These are phyloP conservation scores for Phymorhynchus buccinoides DNA, from an alignment of 1,140 invertebrate species.

Conservation along the genomic window DNA sequence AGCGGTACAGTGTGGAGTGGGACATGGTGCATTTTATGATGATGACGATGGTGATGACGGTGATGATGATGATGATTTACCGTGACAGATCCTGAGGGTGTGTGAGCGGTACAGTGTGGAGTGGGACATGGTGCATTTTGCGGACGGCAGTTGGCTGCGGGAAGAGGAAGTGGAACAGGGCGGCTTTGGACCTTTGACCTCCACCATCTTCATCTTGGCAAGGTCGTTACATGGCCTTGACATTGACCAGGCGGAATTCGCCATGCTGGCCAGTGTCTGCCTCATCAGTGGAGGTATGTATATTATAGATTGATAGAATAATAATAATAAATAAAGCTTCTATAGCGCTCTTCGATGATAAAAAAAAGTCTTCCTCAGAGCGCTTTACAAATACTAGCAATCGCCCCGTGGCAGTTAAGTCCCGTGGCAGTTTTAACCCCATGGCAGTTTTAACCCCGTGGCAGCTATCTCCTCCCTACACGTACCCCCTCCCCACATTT, in stretches of 20 bases:
- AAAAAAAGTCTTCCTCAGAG: too few relatives aligned
- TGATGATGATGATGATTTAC: background rate
- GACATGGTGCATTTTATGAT: slow-evolving; percentile 69
- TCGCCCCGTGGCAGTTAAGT: too few relatives aligned
- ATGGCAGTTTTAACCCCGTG: too few relatives aligned
- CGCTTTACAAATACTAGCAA: too few relatives aligned
- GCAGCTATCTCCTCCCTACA: too few relatives aligned
- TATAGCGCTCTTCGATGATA: too few relatives aligned
- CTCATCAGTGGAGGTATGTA: slow-evolving; percentile 67
- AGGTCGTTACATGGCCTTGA: slow-evolving; percentile 64
- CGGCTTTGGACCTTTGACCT: slow-evolving; percentile 68
- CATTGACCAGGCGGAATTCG: slow-evolving; percentile 68
- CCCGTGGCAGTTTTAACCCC: too few relatives aligned
- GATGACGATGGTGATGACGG: too few relatives aligned
- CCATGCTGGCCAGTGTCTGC: slow-evolving; percentile 68
- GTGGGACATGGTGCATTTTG: slow-evolving; percentile 67
- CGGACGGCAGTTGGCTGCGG: slow-evolving; percentile 60
- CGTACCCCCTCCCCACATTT: too few relatives aligned
- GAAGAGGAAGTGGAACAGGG: slow-evolving; percentile 66
- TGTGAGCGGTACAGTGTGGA: slow-evolving; percentile 65
- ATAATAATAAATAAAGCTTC: too few relatives aligned
- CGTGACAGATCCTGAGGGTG: slow-evolving; percentile 69
- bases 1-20: slow-evolving; percentile 62
- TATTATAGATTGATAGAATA: too few relatives aligned
- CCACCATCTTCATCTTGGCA: slow-evolving; percentile 71